Percentiles rank a stretch among this genome's conserved stretches.
These are phyloP conservation scores for Cisticola juncidis DNA, from an alignment of 2,113 vertebrate species.

Conservation along the genomic window DNA sequence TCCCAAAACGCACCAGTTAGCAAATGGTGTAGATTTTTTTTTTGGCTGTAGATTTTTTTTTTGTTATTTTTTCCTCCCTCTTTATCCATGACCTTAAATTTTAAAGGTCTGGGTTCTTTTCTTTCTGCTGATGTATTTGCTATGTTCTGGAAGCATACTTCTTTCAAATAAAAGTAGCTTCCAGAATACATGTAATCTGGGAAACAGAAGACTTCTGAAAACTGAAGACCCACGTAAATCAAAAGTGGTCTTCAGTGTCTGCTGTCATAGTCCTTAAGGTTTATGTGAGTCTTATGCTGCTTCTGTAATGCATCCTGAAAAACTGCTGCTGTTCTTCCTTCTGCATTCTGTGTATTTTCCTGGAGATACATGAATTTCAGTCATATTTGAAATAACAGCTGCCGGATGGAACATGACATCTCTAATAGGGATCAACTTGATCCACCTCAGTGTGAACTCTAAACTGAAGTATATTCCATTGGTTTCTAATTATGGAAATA, in stretches of 20 bases:
- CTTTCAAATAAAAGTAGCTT: background rate
- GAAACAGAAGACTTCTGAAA: background rate
- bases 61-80: background rate
- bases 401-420: background rate
- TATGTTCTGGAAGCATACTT: background rate
- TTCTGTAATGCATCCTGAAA: background rate
- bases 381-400: background rate
- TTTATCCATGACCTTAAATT: background rate
- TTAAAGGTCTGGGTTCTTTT: background rate
- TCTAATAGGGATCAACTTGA: background rate
- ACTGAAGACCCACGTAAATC: background rate
- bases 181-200: background rate
- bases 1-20: background rate
- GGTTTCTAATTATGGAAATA: background rate
- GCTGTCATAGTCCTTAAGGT: background rate
- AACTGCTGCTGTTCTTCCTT: background rate
- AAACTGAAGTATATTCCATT: background rate
- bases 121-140: background rate
- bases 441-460: background rate
- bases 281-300: background rate
- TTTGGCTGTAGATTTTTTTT: background rate
- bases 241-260: background rate
- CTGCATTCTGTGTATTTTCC: background rate
- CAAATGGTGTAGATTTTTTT: background rate
- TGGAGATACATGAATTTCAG: background rate